Evolutionary conservation across 2,113 vertebrate species (phyloP), one percentile per base, ranked within the genome.

Genomic region (Sceloporus undulatus): DNA sequence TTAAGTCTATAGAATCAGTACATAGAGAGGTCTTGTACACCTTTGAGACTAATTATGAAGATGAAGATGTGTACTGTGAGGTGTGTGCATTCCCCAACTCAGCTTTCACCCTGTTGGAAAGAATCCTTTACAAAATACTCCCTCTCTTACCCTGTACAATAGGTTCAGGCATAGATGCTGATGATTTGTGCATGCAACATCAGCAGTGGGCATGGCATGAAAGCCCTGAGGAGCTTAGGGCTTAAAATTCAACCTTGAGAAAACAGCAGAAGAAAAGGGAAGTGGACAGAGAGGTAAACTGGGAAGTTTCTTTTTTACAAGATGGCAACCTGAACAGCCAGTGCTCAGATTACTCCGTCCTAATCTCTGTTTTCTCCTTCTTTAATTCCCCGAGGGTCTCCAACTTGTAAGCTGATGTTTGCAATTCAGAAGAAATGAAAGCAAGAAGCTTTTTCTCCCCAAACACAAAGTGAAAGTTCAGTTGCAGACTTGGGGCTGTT

Each of bases 321-420:
- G 71, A 14, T 29, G 16, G 34, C 10, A 19, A 74, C 34, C 10
- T 74, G n/a, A 74, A 11, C 73, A 38, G 34, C 40, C 73, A 74
- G 34, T 18, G 18, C 29, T n/a, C 70, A 62, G 59, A 62, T 62
- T 14, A 14, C 66, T 7, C 66, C 25, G 21, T 25, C 5, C 66
- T 25, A 68, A 25, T 68, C 66, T 68, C 18, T 68, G 23, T 23
- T 68, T 27, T 25, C 66, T 4, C 66, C 23, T 25, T 27, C 66
- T 68, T 68, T 68, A 16, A 21, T 68, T 68, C 66, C 66, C 66
- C 25, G 66, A 25, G 19, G 66, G 25, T 68, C 66, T 82, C 34
- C 34, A 25, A 23, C 85, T 56, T 66, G 81, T n/a, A 29, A 1
- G 1, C 0, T 40, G 70, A 2, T 10, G 0, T 27, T 79, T 62